Base-by-base conservation (phyloP, 2,113 vertebrate species). In the Paramisgurnus dabryanus region DNA sequence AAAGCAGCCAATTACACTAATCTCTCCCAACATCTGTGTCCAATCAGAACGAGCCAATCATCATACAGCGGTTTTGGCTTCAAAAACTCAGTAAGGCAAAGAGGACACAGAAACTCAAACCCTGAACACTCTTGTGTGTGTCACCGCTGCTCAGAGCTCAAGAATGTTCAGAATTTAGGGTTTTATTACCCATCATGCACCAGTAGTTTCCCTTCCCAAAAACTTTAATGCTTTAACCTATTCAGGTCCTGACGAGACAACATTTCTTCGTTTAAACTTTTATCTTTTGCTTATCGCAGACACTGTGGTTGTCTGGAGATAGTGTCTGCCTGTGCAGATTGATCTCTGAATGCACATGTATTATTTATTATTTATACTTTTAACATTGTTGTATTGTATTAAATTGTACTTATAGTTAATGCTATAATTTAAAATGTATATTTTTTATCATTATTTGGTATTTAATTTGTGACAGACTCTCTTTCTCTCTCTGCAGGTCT, bases 401-500 rank as follows among this genome's bases (percentile, higher is more conserved):
- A 34, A 34, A 34, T 34, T 34, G 27, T 34, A 34, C 27, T 34
- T 34, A 34, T 34, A 34, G 27, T 34, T 34, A 34, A 34, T 34
- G 27, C 27, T 34, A 34, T 34, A 34, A 34, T 34, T 34, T 34
- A 34, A 27, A 27, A 27, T 27, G 27, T 47, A 47, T 5, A 0
- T 6, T 47, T 6, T 47, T 8, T 0, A 47, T 47, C 5, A 47
- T 34, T 75, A 15, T 74, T 5, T 68, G 47, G 79, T 47, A 7
- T 55, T 81, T 43, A 53, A 60, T 84, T 39, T 41, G 79, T 83
- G 78, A 57, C n/a, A 3, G 7, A 6, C 9, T 78, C 45, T 47
- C 68, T 50, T 18, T 68, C 22, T 74, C 34, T 70, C 5, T 57
- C 3, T 68, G 55, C 92, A 99, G 96, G 96, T 95, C 80, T 97